These are phyloP conservation scores for Carlito syrichta DNA, from an alignment of 2,113 vertebrate genomes.

Conservation along the genomic window DNA sequence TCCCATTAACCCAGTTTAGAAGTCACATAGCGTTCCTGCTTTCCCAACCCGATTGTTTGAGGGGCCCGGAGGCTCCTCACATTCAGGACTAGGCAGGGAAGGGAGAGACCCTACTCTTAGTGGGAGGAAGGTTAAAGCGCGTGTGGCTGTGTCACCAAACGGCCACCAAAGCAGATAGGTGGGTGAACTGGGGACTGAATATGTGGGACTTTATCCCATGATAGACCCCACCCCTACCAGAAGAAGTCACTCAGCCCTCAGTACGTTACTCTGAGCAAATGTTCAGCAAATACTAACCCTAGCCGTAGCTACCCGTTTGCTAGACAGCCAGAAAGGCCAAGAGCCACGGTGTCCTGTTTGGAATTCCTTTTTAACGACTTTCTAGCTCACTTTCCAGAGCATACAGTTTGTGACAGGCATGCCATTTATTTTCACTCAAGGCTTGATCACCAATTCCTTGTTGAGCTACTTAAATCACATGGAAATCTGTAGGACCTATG, in stretches of 20 bases:
- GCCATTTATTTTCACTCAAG: background rate
- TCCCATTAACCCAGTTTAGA: background rate
- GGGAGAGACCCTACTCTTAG: background rate
- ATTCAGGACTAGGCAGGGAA: background rate
- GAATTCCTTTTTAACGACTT: background rate
- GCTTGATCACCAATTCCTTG: background rate
- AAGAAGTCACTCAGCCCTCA: background rate
- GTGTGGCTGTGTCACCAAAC: background rate
- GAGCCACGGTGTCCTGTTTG: background rate
- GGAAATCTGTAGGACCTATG: background rate
- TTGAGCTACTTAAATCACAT: background rate
- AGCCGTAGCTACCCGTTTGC: background rate
- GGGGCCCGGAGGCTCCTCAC: background rate
- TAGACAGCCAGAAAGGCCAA: background rate
- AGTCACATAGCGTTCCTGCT: background rate
- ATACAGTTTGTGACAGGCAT: background rate
- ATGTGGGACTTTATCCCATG: background rate
- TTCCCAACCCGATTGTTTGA: background rate
- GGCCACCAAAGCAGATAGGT: background rate
- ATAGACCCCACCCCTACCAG: accelerated
- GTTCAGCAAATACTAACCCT: background rate
- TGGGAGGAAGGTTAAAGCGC: background rate
- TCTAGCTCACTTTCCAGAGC: background rate
- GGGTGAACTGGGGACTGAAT: accelerated
- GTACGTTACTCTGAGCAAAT: background rate